phyloP scores from a whole-genome alignment of 2,113 vertebrate genomes.

The Siniperca knerii region DNA sequence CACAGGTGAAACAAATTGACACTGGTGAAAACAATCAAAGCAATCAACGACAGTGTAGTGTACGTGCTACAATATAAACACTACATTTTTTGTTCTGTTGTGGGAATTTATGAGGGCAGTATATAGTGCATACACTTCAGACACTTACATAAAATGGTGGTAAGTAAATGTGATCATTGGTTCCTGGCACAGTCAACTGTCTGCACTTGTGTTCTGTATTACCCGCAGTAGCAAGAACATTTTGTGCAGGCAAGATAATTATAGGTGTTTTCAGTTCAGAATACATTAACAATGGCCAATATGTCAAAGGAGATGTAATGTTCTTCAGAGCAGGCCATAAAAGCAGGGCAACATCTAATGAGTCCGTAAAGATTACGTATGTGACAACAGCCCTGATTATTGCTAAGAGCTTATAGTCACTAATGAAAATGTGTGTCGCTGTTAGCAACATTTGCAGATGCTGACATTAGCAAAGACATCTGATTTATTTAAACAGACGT shows the following conservation, averaged over 20 bases:
- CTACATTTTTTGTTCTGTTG: too few relatives aligned
- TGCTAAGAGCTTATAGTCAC: neutral
- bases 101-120: too few relatives aligned
- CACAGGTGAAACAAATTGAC: too few relatives aligned
- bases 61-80: too few relatives aligned
- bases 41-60: too few relatives aligned
- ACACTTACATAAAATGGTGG: neutral
- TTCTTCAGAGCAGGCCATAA: neutral
- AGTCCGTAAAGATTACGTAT: conserved; percentile 1
- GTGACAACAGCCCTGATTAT: conserved; percentile 7
- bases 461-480: neutral
- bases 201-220: neutral
- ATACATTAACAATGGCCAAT: neutral
- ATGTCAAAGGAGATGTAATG: neutral
- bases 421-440: conserved; percentile 27
- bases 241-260: neutral
- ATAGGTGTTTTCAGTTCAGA: neutral
- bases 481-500: neutral
- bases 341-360: neutral
- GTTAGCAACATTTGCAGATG: conserved; percentile 4
- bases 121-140: too few relatives aligned
- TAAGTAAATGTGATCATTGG: neutral
- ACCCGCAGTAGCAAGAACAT: neutral
- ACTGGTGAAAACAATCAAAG: too few relatives aligned
- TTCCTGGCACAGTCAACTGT: neutral